These are phyloP conservation scores for Nipponia nippon DNA, from an alignment of 2,113 vertebrate genomes.

Conservation along the genomic window DNA sequence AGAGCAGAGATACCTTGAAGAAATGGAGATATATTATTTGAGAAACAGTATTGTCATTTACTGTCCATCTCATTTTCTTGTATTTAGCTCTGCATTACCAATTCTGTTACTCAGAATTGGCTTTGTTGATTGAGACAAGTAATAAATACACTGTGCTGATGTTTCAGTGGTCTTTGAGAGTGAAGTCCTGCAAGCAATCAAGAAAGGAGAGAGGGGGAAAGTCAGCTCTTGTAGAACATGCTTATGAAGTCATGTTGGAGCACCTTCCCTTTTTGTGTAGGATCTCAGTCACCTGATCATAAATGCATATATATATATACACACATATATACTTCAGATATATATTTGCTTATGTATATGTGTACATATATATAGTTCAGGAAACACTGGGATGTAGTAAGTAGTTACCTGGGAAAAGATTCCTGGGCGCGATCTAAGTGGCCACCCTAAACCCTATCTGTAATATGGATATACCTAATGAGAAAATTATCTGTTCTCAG, in stretches of 20 bases:
- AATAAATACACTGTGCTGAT: background rate
- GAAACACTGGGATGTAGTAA: background rate
- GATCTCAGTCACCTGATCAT: background rate
- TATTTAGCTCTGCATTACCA: background rate
- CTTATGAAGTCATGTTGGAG: background rate
- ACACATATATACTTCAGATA: background rate
- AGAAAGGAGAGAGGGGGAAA: background rate
- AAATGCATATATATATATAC: background rate
- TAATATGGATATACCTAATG: background rate
- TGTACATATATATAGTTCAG: background rate
- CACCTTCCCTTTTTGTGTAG: background rate
- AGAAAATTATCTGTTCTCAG: background rate
- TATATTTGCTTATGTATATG: background rate
- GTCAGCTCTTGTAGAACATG: background rate
- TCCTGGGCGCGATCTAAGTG: background rate
- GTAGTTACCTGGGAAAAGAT: background rate
- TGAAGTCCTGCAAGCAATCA: background rate
- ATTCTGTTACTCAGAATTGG: background rate
- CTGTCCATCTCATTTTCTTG: background rate
- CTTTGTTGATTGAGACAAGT: background rate
- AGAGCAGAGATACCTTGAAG: background rate
- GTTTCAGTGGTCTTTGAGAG: background rate
- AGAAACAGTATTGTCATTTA: background rate
- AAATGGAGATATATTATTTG: background rate
- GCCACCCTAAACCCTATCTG: background rate